A percentile compares a stretch with the other conserved stretches of the same genome.
These are phyloP conservation scores for Drosophila ogumai DNA, from an alignment of 1,140 invertebrate species.

Conservation along the genomic window DNA sequence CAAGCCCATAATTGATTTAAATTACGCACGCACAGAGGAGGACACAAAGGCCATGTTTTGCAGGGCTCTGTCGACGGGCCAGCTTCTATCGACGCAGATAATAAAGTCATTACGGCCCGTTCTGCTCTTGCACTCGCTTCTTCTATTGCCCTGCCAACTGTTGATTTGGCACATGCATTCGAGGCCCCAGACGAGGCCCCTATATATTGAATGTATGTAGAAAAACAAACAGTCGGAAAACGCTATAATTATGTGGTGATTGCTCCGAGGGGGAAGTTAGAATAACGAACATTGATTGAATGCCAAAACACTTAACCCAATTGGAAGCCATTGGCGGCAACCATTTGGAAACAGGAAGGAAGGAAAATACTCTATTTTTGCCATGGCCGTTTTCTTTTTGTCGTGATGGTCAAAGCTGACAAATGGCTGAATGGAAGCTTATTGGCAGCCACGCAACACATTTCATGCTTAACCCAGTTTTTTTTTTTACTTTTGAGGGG, in stretches of 20 bases:
- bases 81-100: slow-evolving; percentile 58
- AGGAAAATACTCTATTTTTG: slow-evolving; percentile 42
- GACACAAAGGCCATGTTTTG: slow-evolving; percentile 41
- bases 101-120: slow-evolving; percentile 56
- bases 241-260: slow-evolving; percentile 56
- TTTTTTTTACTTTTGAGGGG: slow-evolving; percentile 2
- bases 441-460: slow-evolving; percentile 72
- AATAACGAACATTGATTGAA: slow-evolving; percentile 62
- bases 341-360: slow-evolving; percentile 58
- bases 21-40: slow-evolving; percentile 46
- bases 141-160: slow-evolving; percentile 36
- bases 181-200: slow-evolving; percentile 36
- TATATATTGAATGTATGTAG: slow-evolving; percentile 48
- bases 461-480: slow-evolving; percentile 43
- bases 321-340: slow-evolving; percentile 68
- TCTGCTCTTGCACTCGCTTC: slow-evolving; percentile 1
- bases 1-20: slow-evolving; percentile 75
- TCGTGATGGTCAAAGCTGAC: slow-evolving; percentile 57
- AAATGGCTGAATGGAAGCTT: slow-evolving; percentile 76
- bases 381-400: slow-evolving; percentile 23
- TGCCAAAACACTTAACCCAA: slow-evolving; percentile 77
- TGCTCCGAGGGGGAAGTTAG: slow-evolving; percentile 9
- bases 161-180: slow-evolving; percentile 60
- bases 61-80: slow-evolving; percentile 30
- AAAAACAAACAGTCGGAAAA: slow-evolving; percentile 63